Base-by-base conservation (phyloP, 2,797 vertebrate species). In the Pyrocephalus nanus region DNA sequence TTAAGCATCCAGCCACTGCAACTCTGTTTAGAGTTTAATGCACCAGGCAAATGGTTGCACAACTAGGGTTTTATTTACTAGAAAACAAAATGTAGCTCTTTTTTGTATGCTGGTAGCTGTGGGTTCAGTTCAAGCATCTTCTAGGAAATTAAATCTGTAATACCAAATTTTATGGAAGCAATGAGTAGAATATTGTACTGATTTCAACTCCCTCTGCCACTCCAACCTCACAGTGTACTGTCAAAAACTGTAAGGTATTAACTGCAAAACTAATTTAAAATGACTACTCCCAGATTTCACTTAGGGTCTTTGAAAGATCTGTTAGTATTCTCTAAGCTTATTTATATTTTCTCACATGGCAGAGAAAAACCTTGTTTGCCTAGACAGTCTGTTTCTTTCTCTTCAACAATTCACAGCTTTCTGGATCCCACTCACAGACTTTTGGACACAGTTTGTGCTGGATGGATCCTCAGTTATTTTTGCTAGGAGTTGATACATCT, bases 361-460 rank as follows among this genome's bases (percentile, higher is more conserved):
- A 88, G 65, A 64, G 26, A 85, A 86, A 94, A 86, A n/a, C 8
- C 10, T 79, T 66, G 62, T 58, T 81, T 92, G 61, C 43, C 62
- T 43, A 29, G 32, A 42, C 12, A 69, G 14, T 45, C 78, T 89
- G 16, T 61, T 92, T 92, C 2, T 1, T 23, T 74, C 21, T 76
- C 27, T 84, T 69, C 51, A 90, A 73, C n/a, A 85, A 43, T 54
- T 92, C 72, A 54, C 17, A 71, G 26, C 2, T 77, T 92, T 90
- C 61, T 90, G 66, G 62, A 92, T 57, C 16, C 78, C 84, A 96
- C 81, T 71, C 76, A 86, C 65, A 86, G 55, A 57, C 58, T 83
- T 90, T 38, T 73, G 93, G 75, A 95, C 45, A 65, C 1, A 4
- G 36, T 55, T 88, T 81, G 36, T 61, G 53, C 80, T 86, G 67